Percentiles rank a stretch among this genome's conserved stretches.
Evolutionary conservation across 2,888 invertebrate species (phyloP).

Genomic region (Eupithecia dodoneata): DNA sequence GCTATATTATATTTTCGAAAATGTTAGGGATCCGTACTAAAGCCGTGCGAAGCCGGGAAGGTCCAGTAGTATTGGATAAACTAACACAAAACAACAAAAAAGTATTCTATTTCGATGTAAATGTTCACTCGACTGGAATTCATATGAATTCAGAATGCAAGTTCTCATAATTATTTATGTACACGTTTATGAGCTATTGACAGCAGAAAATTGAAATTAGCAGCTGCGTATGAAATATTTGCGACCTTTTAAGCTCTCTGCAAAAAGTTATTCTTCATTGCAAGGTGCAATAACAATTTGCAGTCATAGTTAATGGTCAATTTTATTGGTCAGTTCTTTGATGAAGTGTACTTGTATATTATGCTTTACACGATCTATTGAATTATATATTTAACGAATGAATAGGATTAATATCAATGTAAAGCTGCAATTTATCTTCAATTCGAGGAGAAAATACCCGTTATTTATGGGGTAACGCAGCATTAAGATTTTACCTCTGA

Average conservation of each 20-base stretch:
- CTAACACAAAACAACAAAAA: constrained; percentile 1
- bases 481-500: constrained; percentile 56
- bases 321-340: constrained; percentile 18
- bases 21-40: too few relatives aligned
- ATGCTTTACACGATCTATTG: neutral
- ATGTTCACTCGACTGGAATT: neutral
- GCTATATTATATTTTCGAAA: too few relatives aligned
- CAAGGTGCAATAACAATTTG: constrained; percentile 30
- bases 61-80: neutral
- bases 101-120: neutral
- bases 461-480: constrained; percentile 67
- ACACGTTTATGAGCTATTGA: constrained; percentile 51
- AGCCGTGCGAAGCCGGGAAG: too few relatives aligned
- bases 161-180: constrained; percentile 33
- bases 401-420: constrained; percentile 34
- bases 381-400: constrained; percentile 17
- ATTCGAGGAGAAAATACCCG: constrained; percentile 61
- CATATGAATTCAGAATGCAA: constrained; percentile 12
- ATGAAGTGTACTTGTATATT: neutral
- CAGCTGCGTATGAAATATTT: constrained; percentile 53
- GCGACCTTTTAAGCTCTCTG: constrained; percentile 37
- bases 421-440: constrained; percentile 48
- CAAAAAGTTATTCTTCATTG: constrained; percentile 21
- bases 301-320: constrained; percentile 31
- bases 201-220: constrained; percentile 54